phyloP scores from a whole-genome alignment of 2,797 vertebrate genomes.

The Falco cherrug region DNA sequence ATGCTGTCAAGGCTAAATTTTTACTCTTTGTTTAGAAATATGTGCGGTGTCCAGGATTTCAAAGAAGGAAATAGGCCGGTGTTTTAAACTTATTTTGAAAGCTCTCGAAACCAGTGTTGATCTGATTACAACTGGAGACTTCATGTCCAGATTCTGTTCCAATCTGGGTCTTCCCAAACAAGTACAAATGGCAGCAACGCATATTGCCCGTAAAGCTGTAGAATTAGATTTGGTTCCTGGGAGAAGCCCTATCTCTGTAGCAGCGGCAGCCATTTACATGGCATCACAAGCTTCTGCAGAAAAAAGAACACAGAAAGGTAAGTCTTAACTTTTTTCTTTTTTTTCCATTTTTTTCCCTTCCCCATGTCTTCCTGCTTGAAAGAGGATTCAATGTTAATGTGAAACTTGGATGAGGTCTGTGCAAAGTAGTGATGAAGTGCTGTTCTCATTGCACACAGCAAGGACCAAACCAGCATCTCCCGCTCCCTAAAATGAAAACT shows the following conservation, averaged over 20 bases:
- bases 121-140: constrained; percentile 98
- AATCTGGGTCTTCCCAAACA: constrained; percentile 97
- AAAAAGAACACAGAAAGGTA: constrained; percentile 98
- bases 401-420: background rate
- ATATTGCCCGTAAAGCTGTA: constrained; percentile 94
- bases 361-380: background rate
- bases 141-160: constrained; percentile 97
- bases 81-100: constrained; percentile 95
- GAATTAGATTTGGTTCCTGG: constrained; percentile 96
- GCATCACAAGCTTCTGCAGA: constrained; percentile 98
- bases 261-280: constrained; percentile 98
- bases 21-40: constrained; percentile 85
- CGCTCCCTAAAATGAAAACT: background rate
- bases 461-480: background rate
- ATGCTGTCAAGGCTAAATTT: background rate
- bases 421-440: background rate
- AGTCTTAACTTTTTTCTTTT: background rate
- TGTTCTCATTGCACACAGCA: background rate
- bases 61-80: constrained; percentile 98
- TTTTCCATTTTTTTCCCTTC: too few species aligned
- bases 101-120: constrained; percentile 98
- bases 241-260: constrained; percentile 96
- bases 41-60: constrained; percentile 98
- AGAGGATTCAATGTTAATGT: background rate
- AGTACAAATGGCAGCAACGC: constrained; percentile 98